Evolutionary conservation across 2,113 vertebrate genomes (phyloP).

Genomic region (Rhizomys pruinosus): DNA sequence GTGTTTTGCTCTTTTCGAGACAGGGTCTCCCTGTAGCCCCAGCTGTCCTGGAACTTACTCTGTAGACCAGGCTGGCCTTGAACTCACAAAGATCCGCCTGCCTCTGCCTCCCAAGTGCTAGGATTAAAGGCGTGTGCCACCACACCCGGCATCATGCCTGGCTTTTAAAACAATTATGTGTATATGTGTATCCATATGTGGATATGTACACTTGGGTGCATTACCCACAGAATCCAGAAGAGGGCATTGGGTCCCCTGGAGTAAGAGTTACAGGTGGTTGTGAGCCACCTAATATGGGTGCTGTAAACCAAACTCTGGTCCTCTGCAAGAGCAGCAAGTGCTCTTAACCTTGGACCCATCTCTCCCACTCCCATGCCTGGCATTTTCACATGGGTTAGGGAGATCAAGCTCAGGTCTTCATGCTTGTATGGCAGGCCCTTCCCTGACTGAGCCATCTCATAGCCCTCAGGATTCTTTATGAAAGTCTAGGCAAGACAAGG

Average conservation of each 20-base stretch:
- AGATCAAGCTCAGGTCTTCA: background rate
- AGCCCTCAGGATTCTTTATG: fast-evolving
- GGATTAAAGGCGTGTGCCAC: background rate
- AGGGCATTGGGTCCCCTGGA: background rate
- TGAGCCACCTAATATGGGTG: no score
- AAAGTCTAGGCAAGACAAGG: fast-evolving
- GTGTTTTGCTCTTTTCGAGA: background rate
- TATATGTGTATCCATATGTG: background rate
- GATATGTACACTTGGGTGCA: background rate
- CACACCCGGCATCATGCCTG: background rate
- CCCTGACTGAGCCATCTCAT: background rate
- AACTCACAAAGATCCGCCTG: background rate
- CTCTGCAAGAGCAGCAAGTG: no score
- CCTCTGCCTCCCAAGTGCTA: background rate
- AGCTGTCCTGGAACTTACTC: no score
- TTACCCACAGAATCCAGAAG: background rate
- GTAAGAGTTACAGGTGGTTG: background rate
- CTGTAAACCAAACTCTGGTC: background rate
- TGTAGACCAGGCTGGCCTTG: no score
- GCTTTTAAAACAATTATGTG: background rate
- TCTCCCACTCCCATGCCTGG: no score
- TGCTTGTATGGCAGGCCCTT: no score
- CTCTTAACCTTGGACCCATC: no score
- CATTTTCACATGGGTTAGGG: no score
- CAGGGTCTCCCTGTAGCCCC: no score